Conservation (phyloP, 1,140 invertebrate genomes). For the Tribolium castaneum region DNA sequence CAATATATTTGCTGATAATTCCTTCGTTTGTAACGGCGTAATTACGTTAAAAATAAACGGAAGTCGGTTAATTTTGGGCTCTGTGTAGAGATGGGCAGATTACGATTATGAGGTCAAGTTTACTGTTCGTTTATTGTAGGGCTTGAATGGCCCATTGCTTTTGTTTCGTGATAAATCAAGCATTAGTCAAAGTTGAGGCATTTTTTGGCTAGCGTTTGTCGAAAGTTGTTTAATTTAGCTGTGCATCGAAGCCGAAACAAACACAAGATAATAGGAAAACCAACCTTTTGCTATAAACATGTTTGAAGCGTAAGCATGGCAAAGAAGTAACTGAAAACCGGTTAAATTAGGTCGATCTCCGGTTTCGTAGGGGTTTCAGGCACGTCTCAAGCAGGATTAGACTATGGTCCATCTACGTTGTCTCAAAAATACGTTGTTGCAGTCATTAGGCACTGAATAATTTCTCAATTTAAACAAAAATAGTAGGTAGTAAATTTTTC, state of each 20-base stretch:
- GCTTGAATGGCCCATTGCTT: no score
- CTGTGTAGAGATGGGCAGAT: no score
- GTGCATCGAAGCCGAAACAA: slow-evolving; percentile 15
- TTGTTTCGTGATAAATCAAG: background rate
- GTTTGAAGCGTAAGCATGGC: background rate
- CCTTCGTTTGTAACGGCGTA: background rate
- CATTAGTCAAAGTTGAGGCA: no score
- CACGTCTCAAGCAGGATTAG: slow-evolving; percentile 31
- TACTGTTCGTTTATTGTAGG: no score
- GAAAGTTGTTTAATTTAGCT: slow-evolving; percentile 30
- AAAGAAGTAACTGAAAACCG: slow-evolving; percentile 22
- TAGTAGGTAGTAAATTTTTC: background rate
- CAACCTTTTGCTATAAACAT: background rate
- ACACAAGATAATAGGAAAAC: slow-evolving; percentile 12
- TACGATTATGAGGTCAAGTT: no score
- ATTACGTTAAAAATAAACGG: slow-evolving; percentile 12
- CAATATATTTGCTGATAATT: slow-evolving; percentile 25
- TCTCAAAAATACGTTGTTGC: background rate
- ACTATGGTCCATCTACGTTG: background rate
- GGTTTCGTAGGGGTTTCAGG: slow-evolving; percentile 10
- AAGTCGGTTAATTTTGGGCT: background rate
- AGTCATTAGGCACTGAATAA: slow-evolving; percentile 6
- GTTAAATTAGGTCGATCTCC: slow-evolving; percentile 31
- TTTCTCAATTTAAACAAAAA: background rate
- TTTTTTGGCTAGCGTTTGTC: background rate